Evolutionary conservation across 1,140 invertebrate species (phyloP).

Genomic region (Calephelis nemesis): DNA sequence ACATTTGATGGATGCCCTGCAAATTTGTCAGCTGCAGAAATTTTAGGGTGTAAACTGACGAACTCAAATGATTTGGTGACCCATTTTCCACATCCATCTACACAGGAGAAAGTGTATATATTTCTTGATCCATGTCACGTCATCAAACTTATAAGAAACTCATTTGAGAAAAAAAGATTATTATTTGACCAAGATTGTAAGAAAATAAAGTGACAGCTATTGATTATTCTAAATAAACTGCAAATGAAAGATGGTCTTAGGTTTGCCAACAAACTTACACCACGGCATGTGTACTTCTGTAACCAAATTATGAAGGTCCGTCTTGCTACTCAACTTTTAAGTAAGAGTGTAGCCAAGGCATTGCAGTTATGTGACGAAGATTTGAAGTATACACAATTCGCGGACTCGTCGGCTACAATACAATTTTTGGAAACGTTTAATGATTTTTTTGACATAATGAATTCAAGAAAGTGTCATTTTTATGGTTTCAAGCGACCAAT

Average conservation of each 20-base stretch:
- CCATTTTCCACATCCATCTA: neutral
- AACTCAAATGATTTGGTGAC: conserved; percentile 21
- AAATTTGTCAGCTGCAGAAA: conserved; percentile 23
- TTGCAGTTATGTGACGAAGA: no score
- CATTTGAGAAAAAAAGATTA: conserved; percentile 25
- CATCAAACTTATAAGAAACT: conserved; percentile 31
- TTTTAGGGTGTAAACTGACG: conserved; percentile 26
- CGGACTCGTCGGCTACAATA: no score
- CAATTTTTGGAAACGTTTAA: no score
- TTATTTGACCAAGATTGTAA: conserved; percentile 8
- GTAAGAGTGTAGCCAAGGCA: no score
- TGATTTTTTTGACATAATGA: neutral
- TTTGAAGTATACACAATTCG: no score
- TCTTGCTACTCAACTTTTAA: no score
- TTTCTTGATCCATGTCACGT: conserved; percentile 33
- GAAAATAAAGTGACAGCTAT: conserved; percentile 5
- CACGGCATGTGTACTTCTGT: conserved; percentile 5
- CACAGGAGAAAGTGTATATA: no score
- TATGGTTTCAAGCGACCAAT: neutral
- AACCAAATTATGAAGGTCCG: conserved; percentile 5
- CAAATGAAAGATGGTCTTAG: neutral
- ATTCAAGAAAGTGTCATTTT: neutral
- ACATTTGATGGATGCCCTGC: conserved; percentile 27
- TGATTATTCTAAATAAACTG: conserved; percentile 4
- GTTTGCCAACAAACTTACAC: conserved; percentile 9